These are phyloP conservation scores for Papilio glaucus DNA, from an alignment of 1,140 invertebrate genomes.

Conservation along the genomic window DNA sequence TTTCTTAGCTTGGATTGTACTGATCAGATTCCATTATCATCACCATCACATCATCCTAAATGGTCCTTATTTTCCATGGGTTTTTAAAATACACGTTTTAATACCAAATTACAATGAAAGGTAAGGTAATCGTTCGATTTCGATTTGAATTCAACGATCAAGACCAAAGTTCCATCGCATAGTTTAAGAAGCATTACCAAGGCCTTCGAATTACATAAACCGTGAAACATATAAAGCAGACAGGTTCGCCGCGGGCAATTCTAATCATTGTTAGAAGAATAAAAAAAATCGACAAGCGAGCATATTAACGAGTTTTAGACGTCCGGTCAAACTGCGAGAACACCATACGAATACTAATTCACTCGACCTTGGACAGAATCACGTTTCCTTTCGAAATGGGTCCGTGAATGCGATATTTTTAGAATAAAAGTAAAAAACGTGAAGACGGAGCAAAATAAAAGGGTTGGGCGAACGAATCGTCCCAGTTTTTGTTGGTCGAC, in stretches of 20 bases:
- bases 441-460: conserved; percentile 74
- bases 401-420: conserved; percentile 80
- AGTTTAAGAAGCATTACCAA: conserved; percentile 37
- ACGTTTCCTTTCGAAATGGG: conserved; percentile 82
- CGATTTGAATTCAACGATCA: not conserved
- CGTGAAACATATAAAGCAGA: conserved; percentile 45
- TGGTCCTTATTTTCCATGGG: too few relatives aligned
- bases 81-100: too few relatives aligned
- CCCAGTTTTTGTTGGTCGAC: conserved; percentile 66
- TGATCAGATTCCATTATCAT: too few relatives aligned
- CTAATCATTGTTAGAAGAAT: conserved; percentile 70
- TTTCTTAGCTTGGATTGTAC: too few relatives aligned
- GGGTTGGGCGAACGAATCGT: conserved; percentile 71
- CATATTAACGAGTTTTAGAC: conserved; percentile 78
- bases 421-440: conserved; percentile 80
- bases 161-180: not conserved
- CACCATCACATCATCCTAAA: too few relatives aligned
- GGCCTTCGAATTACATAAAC: conserved; percentile 52
- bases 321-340: conserved; percentile 75
- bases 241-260: conserved; percentile 51
- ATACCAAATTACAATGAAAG: too few relatives aligned
- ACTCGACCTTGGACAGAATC: conserved; percentile 76
- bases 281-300: conserved; percentile 67
- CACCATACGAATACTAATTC: conserved; percentile 80
- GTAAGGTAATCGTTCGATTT: not conserved